Base-by-base conservation (phyloP, 2,888 invertebrate species). In the Brenthis hecate region DNA sequence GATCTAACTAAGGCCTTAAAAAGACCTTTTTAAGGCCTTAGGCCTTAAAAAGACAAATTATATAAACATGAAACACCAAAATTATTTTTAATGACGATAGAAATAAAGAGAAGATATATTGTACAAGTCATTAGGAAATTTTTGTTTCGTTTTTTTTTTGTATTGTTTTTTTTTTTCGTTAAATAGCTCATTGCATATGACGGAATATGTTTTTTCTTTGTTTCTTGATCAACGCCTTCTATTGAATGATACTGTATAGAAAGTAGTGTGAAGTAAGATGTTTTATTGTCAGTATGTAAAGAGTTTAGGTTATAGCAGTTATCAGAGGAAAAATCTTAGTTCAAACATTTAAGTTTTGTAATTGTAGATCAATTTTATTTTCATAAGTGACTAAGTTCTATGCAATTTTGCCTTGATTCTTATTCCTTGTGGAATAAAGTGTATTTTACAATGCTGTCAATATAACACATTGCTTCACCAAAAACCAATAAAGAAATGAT, bases 391-490 rank as follows among this genome's bases (percentile, higher is more conserved):
- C 47, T 43, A 56, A 56, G 14, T 14, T 5, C 14, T 36, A 14
- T 14, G 28, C 5, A 36, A 23, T 28, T 56, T 48, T 48, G 19
- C 23, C 32, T 32, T 28, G 28, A 28, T 28, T 28, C 28, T 28
- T 50, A n/a, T 51, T 16, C 13, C 14, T 6, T 47, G 13, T 47
- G 6, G 3, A 48, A 56, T 47, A 47, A 66, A 23, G 36, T 19
- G 2, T 57, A 36, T 56, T 58, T 53, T 51, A 58, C 16, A 14
- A 62, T 55, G 13, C 50, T 56, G 16, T 16, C 13, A 32, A 43
- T 66, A 58, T 61, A 64, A 70, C 54, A 66, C 56, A 64, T 68
- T 68, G 56, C 63, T 63, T 68, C 23, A 47, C 13, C 55, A 6
- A 28, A 61, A 68, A 54, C 14, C 14, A 53, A 48, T 55, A 56